Evolutionary conservation across 1,140 invertebrate species (phyloP), one percentile per base, ranked within the genome.

Genomic region (Frieseomelitta varia): DNA sequence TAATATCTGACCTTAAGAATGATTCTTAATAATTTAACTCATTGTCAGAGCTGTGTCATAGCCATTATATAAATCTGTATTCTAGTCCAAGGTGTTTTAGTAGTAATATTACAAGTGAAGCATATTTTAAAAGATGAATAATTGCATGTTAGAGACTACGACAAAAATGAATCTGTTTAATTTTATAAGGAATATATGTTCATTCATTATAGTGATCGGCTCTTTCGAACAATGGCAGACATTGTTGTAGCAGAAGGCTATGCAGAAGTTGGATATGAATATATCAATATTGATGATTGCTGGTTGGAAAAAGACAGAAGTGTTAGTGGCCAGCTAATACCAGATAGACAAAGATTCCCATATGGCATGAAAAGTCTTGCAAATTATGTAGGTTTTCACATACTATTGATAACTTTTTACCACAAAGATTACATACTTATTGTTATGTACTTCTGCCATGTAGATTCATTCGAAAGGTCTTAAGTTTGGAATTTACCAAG

Each of bases 401-500:
- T 39, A 47, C 3, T 34, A 10, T 47, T 63, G n/a, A n/a, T 27
- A 55, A n/a, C 15, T 24, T 53, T 12, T 27, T 55, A 17, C 1
- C 30, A n/a, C 12, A 17, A 30, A 63, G 39, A n/a, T 74, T 17
- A 51, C 55, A 85, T 17, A 74, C 53, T 63, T 34, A 53, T 24
- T 24, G 73, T 78, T 39, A 47, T 61, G 14, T 34, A 53, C 39
- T 79, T 78, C 17, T 10, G 10, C 68, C 21, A 53, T 34, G 30
- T 94, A 99, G 98, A 96, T 99, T 88, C 99, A 99, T 95, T 96
- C 96, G 14, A 98, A 97, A 95, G 98, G 98, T 69, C 95, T 99
- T 4, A 99, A 99, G 94, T 98, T 99, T 92, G 99, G 99, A 30
- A 99, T 99, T 84, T 99, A 99, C 93, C 98, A 99, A 94, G 99